phyloP scores from a whole-genome alignment of 2,113 vertebrate species.

The Progne subis region DNA sequence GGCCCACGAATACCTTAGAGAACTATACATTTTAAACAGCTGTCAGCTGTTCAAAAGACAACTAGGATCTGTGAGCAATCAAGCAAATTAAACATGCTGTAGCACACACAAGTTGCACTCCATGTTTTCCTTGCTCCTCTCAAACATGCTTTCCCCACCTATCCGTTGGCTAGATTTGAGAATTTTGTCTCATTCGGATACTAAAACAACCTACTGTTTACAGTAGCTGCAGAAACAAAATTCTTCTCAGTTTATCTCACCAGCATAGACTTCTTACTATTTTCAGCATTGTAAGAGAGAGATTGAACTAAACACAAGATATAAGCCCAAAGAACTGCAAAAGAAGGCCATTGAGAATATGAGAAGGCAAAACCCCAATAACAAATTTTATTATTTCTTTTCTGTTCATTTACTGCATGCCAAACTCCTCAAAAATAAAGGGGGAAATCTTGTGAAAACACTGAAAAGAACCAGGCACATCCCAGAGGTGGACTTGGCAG shows the following conservation, averaged over 20 bases:
- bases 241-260: background rate
- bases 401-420: background rate
- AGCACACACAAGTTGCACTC: background rate
- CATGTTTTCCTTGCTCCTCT: background rate
- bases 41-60: background rate
- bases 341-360: background rate
- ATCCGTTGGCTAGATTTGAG: background rate
- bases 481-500: background rate
- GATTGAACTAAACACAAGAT: background rate
- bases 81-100: background rate
- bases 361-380: fast-evolving
- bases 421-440: background rate
- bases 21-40: background rate
- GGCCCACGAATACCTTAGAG: background rate
- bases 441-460: background rate
- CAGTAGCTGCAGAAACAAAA: background rate
- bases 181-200: background rate
- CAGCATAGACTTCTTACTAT: background rate
- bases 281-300: background rate
- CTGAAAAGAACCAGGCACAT: background rate
- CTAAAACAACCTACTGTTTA: background rate
- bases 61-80: background rate
- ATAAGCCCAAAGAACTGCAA: background rate
- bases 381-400: background rate
- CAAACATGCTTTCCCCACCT: background rate